Evolutionary conservation across 2,888 invertebrate species (phyloP).

Genomic region (Andricus quercusramuli): DNA sequence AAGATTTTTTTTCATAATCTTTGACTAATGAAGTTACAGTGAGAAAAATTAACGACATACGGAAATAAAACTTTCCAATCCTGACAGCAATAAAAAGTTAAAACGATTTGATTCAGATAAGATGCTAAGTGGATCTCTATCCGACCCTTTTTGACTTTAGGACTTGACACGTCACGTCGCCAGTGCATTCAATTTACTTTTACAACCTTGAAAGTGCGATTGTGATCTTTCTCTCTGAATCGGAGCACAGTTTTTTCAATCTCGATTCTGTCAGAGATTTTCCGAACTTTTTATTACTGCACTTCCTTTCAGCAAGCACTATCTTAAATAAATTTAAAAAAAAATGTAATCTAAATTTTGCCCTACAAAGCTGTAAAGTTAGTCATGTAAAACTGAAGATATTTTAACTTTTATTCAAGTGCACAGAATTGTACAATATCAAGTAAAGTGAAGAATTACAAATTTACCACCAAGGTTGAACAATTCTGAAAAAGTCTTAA

Average conservation of each 20-base stretch:
- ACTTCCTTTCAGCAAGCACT: not conserved
- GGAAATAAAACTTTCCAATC: conserved; percentile 15
- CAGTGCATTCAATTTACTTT: not conserved
- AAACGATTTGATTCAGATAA: conserved; percentile 6
- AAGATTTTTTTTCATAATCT: too few relatives aligned
- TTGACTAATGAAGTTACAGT: not conserved
- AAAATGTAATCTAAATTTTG: too few relatives aligned
- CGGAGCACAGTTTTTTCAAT: not conserved
- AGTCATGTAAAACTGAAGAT: too few relatives aligned
- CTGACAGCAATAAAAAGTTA: conserved; percentile 17
- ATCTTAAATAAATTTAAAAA: too few relatives aligned
- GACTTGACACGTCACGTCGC: not conserved
- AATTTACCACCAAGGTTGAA: too few relatives aligned
- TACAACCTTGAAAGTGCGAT: not conserved
- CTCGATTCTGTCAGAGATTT: not conserved
- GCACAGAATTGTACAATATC: too few relatives aligned
- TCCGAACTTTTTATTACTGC: not conserved
- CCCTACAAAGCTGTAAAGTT: too few relatives aligned
- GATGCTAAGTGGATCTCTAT: not conserved
- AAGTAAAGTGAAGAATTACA: too few relatives aligned
- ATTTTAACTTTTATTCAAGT: too few relatives aligned
- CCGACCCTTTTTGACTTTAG: not conserved
- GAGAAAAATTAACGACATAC: not conserved
- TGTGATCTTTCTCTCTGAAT: not conserved
- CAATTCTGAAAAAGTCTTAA: too few relatives aligned